Evolutionary conservation across 2,797 vertebrate species (phyloP), one percentile per base, ranked within the genome.

Genomic region (Lateolabrax maculatus): DNA sequence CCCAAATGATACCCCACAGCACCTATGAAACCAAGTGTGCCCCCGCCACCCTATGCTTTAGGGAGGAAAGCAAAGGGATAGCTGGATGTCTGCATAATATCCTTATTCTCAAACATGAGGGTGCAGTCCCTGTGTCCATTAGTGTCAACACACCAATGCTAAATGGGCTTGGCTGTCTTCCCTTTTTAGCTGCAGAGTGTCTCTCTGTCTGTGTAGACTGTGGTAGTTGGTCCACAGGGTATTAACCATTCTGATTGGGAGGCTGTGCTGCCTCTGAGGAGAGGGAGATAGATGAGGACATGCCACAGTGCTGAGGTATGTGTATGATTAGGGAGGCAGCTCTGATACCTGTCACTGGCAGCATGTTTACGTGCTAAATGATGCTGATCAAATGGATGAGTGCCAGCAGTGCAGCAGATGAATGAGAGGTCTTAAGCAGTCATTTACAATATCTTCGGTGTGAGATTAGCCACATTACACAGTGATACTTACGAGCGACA

Each of bases 291-390:
- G 94, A 95, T 91, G 93, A 90, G 91, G 90, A 92, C 87, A 80
- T 78, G 91, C 90, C 84, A 79, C 79, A 44, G 81, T 18, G 84
- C 87, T 83, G 90, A 92, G 82, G 81, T 87, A 84, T 87, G 88
- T 70, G 83, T 90, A 84, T 94, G 92, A 94, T 95, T 95, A 93
- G 91, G 86, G 89, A 88, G 92, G 92, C 89, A 83, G 90, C 91
- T 79, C 86, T 89, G 89, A 92, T 93, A 89, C 93, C 89, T 92
- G 92, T 94, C 92, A 91, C 87, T 71, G 18, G 87, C 87, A 81
- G 85, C 90, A 60, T 94, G 92, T 94, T 95, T 93, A 92, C 77
- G 84, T 89, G 92, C 92, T 92, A 93, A 95, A 94, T 94, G 89
- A 94, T 88, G 86, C 89, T 84, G 89, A 92, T 94, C 85, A 75